A percentile compares a stretch with the other conserved stretches of the same genome.
Evolutionary conservation across 2,113 vertebrate species (phyloP).

Genomic region (Podilymbus podiceps): DNA sequence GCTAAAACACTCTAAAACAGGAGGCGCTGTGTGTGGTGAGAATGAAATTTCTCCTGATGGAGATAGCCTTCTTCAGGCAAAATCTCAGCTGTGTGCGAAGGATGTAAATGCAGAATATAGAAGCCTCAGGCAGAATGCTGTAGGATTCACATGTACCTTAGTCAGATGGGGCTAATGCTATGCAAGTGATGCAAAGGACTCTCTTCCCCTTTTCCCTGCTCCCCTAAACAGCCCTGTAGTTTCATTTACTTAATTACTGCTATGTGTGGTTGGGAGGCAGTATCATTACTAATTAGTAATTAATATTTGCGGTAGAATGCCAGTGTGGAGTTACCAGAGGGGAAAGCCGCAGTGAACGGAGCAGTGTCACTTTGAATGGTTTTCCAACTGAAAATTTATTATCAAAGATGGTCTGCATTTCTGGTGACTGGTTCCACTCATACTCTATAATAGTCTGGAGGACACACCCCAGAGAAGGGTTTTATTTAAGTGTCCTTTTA

Average conservation of each 20-base stretch:
- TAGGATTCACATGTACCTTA: background rate
- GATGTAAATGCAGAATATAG: background rate
- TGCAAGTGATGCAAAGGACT: background rate
- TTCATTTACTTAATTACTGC: conserved; percentile 27
- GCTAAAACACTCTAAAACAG: background rate
- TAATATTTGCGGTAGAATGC: background rate
- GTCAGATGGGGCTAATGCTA: background rate
- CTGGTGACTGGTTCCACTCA: background rate
- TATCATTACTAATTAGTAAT: background rate
- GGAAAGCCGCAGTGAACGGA: background rate
- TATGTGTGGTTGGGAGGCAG: background rate
- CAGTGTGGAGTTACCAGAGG: background rate
- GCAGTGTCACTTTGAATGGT: background rate
- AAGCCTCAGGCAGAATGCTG: background rate
- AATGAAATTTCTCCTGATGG: background rate
- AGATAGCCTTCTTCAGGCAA: background rate
- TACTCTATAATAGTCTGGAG: background rate
- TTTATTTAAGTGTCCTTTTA: background rate
- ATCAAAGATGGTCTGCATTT: background rate
- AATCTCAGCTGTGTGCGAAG: background rate
- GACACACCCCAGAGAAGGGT: background rate
- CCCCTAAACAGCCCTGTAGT: background rate
- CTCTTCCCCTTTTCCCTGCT: background rate
- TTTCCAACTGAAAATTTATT: background rate
- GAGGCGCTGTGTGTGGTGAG: background rate